Conservation (phyloP, 2,113 vertebrate species). For the Delphinus delphis region DNA sequence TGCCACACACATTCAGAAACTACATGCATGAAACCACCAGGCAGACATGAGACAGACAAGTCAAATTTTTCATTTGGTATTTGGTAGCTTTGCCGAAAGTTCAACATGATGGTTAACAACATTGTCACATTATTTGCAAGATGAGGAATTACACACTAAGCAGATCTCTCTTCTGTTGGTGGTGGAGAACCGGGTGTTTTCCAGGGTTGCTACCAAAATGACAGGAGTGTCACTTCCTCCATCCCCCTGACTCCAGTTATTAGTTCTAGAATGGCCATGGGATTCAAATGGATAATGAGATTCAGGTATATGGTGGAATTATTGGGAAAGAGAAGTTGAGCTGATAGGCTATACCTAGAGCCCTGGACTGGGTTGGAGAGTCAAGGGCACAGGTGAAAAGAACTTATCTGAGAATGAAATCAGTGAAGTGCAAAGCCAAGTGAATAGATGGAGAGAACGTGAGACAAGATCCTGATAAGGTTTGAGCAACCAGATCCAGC, state of each 20-base stretch:
- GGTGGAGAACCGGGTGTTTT: neutral
- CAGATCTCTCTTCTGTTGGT: neutral
- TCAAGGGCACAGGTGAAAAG: neutral
- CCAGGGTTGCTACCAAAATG: neutral
- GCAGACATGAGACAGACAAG: constrained; percentile 29
- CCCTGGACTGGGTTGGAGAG: neutral
- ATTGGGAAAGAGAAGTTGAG: neutral
- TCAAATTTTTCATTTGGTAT: neutral
- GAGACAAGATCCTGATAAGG: neutral
- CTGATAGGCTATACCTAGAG: neutral
- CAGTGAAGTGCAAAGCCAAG: neutral
- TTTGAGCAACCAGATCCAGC: neutral
- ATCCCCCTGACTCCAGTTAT: neutral
- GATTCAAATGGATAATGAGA: neutral
- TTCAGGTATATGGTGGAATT: neutral
- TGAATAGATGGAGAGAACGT: neutral
- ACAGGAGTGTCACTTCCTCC: neutral
- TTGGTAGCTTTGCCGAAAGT: constrained; percentile 38
- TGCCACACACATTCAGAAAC: constrained; percentile 6
- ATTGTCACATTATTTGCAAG: neutral
- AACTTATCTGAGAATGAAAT: neutral
- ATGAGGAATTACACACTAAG: neutral
- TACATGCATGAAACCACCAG: constrained; percentile 29
- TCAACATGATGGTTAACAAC: neutral
- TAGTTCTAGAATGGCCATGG: neutral